A percentile compares a stretch with the other conserved stretches of the same genome.
Conservation (phyloP, 2,888 invertebrate genomes). For the Hypsopygia costalis region DNA sequence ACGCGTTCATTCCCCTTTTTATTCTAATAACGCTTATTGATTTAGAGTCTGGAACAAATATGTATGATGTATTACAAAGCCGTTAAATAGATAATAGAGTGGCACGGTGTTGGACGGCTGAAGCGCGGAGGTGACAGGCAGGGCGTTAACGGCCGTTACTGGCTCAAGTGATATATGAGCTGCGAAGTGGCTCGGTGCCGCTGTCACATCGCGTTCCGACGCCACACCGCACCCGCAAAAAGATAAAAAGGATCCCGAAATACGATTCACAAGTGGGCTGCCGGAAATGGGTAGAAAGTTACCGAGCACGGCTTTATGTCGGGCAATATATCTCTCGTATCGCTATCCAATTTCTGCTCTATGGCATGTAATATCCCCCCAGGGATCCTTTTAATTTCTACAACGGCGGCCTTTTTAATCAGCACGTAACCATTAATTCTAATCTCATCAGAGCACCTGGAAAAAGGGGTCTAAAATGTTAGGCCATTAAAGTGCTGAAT, state of each 20-base stretch:
- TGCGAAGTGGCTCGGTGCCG: conserved; percentile 74
- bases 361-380: conserved; percentile 72
- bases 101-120: conserved; percentile 47
- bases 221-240: conserved; percentile 62
- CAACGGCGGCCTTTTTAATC: conserved; percentile 57
- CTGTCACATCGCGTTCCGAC: conserved; percentile 71
- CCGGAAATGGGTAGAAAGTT: conserved; percentile 75
- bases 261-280: conserved; percentile 77
- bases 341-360: conserved; percentile 76
- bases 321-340: conserved; percentile 74
- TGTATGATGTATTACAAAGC: conserved; percentile 40
- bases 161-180: conserved; percentile 75
- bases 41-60: conserved; percentile 14
- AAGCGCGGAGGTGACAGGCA: conserved; percentile 68
- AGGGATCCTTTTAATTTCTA: conserved; percentile 66
- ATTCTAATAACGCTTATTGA: too few relatives aligned
- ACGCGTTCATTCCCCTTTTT: too few relatives aligned
- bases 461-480: conserved; percentile 9
- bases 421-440: conserved; percentile 49
- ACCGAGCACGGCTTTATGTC: conserved; percentile 72
- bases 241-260: conserved; percentile 77
- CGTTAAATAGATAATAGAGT: conserved; percentile 43
- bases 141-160: conserved; percentile 71
- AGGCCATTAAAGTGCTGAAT: conserved; percentile 3
- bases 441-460: conserved; percentile 34